Evolutionary conservation across 2,113 vertebrate species (phyloP).

Genomic region (Thalassarche chlororhynchos): DNA sequence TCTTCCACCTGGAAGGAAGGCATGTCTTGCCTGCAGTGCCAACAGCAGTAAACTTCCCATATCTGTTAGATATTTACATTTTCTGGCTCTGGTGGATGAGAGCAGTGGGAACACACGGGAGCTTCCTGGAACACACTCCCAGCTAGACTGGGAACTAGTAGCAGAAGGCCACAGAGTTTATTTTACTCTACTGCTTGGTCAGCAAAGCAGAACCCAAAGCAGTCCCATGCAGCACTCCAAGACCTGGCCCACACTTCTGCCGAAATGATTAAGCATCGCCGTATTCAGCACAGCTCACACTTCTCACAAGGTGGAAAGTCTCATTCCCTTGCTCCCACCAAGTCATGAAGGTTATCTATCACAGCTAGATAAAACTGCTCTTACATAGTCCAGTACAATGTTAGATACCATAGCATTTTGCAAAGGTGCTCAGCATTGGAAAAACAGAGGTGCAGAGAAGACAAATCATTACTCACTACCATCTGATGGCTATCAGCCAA

Average conservation of each 20-base stretch:
- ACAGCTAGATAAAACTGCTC: not conserved
- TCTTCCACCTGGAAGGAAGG: not conserved
- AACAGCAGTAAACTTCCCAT: not conserved
- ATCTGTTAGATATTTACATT: not conserved
- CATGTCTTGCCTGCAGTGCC: not conserved
- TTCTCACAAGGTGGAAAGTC: not conserved
- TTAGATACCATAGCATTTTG: not conserved
- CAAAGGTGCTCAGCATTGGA: not conserved
- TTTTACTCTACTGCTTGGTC: not conserved
- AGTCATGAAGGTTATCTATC: not conserved
- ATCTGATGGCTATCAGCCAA: not conserved
- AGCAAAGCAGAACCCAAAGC: not conserved
- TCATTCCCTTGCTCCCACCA: not conserved
- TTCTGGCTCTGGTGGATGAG: not conserved
- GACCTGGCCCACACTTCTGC: not conserved
- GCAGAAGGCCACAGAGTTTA: not conserved
- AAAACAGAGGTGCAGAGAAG: not conserved
- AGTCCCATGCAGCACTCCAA: not conserved
- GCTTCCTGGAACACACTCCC: no score
- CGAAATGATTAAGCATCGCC: not conserved
- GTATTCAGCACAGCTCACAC: not conserved
- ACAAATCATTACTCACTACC: not conserved
- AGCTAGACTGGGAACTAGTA: not conserved
- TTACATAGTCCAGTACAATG: not conserved
- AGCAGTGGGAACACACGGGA: not conserved